phyloP scores from a whole-genome alignment of 2,113 vertebrate species.

The Oreotragus oreotragus region DNA sequence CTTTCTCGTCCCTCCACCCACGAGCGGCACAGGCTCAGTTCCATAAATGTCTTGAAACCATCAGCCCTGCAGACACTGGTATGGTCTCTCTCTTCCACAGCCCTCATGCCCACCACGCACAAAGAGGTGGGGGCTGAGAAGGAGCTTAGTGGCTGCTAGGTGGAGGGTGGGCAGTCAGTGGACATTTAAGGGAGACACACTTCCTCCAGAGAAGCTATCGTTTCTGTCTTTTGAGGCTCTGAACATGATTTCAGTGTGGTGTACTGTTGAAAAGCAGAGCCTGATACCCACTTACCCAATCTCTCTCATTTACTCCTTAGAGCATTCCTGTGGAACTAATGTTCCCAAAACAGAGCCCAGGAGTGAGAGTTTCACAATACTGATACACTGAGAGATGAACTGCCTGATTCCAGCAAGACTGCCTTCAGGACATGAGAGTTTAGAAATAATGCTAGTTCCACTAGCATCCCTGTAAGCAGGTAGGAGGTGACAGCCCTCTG shows the following conservation, averaged over 20 bases:
- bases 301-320: background rate
- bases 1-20: no score
- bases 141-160: background rate
- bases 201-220: background rate
- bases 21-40: background rate
- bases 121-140: background rate
- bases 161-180: fast-evolving
- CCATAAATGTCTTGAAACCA: fast-evolving
- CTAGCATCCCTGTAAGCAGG: fast-evolving
- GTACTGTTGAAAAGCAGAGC: background rate
- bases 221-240: background rate
- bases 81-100: background rate
- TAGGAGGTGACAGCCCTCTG: background rate
- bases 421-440: background rate
- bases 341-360: background rate
- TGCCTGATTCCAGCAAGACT: background rate
- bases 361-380: background rate
- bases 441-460: background rate
- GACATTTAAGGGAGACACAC: fast-evolving
- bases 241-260: background rate
- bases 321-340: background rate
- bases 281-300: no score
- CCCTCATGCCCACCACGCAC: background rate
- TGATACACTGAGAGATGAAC: background rate
- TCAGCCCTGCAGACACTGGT: background rate